Base-by-base conservation (phyloP, 1,140 invertebrate genomes). In the Mercenaria mercenaria region DNA sequence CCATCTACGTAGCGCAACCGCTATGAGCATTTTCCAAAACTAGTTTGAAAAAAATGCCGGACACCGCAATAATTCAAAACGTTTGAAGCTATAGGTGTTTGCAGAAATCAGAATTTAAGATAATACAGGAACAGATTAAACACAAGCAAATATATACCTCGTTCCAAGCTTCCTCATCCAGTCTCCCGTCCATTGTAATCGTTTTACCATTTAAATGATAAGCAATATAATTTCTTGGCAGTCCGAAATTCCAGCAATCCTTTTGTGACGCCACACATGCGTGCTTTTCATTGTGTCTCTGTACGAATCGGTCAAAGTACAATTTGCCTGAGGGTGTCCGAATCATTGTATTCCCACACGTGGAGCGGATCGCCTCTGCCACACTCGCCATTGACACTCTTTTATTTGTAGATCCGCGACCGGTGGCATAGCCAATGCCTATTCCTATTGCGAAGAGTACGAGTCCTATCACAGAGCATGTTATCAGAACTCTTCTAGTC, bases 91-190 rank as follows among this genome's bases (percentile, higher is more conserved):
- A n/a, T n/a, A n/a, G n/a, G n/a, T n/a, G n/a, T 47, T 47, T 47
- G 43, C 18, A 47, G 43, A 47, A 47, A 10, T 47, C 18, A 69
- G 13, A 69, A 6, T 37, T 6, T 41, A 41, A 74, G 2, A 74
- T 26, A 11, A 1, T 69, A n/a, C n/a, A n/a, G n/a, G n/a, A n/a
- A n/a, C n/a, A n/a, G n/a, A n/a, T n/a, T n/a, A n/a, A n/a, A 13
- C 10, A 52, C 50, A 52, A 13, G 10, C 10, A 13, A 52, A 52
- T 13, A 52, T 52, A 52, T 13, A 92, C 92, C 82, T 91, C 89
- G 34, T 82, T 80, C 93, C 93, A 93, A 2, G 90, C 93, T 10
- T 79, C 56, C 26, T 93, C 93, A 59, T 93, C 88, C 32, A 93
- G 67, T 37, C 59, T 69, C 3, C 93, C 93, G 69, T 93, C 93